Base-by-base conservation (phyloP, 2,888 invertebrate genomes). In the Ichneumoninae sp. region DNA sequence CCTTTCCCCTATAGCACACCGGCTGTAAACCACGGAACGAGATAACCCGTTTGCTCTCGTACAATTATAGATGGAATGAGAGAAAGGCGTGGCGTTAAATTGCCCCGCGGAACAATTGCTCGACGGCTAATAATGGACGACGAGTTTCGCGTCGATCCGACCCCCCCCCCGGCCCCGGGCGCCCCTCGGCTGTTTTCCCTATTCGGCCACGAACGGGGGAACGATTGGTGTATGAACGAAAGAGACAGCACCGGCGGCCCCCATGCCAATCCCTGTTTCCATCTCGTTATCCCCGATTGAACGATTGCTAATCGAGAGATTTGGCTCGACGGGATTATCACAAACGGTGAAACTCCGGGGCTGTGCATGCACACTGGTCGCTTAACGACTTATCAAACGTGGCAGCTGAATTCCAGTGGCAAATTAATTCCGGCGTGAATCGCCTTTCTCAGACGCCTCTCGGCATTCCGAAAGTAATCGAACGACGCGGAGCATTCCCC, bases 31-130 rank as follows among this genome's bases (percentile, higher is more conserved):
- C 63, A 44, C 76, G 68, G 33, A 80, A 76, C 73, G 82, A 73
- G 82, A 79, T 82, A 83, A 76, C 52, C 71, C 60, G 47, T 52
- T 26, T 65, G 73, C 68, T 47, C 75, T 73, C 71, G 79, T 82
- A 85, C 80, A 80, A 85, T 85, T 83, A 79, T 82, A 78, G 79
- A 80, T 71, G 82, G 44, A 85, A 82, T 80, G 85, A 82, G 85
- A 83, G 82, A 85, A 85, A 85, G 85, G 85, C 82, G 85, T 83
- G 85, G 82, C 79, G 82, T 85, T 83, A 83, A 85, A 85, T 85
- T 85, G 85, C 79, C 82, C 73, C 82, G 78, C 54, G 33, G 84
- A 82, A 85, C 84, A 85, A 85, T 85, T 85, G 82, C 79, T 85
- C 85, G 19, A 66, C 71, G 75, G 75, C 75, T 76, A 83, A 85